Base-by-base conservation (phyloP, 2,888 invertebrate genomes). In the Neuroscelio doddi region DNA sequence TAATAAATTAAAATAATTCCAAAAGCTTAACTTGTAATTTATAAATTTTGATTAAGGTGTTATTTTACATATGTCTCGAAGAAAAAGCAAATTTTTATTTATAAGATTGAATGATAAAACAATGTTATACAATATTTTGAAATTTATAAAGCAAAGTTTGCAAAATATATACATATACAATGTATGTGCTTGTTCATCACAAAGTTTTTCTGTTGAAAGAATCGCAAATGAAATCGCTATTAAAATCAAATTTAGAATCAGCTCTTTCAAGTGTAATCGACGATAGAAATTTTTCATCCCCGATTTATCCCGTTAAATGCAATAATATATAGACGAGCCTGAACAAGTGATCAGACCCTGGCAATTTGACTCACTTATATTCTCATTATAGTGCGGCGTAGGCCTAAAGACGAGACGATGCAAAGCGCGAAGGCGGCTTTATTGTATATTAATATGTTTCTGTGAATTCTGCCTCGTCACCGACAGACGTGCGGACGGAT, bases 361-460 rank as follows among this genome's bases (percentile, higher is more conserved):
- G 59, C 45, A 69, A 71, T 69, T 69, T 65, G 64, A 66, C 57
- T 69, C 69, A 63, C 65, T 71, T 71, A 71, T 66, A 71, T 68
- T 71, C 67, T 70, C 64, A 64, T 71, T 67, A 66, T 29, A 41
- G 24, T 30, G 38, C 12, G n/a, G 49, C 41, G 58, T 59, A 41
- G 44, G 50, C 46, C 38, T 41, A 26, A 51, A 57, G 66, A 63
- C 57, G 64, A 55, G 51, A 61, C 58, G 63, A 68, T 56, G 62
- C 63, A 68, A 57, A 65, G 62, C 69, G 71, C 75, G 68, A 75
- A 74, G 72, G 67, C 68, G 66, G 49, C 74, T 77, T 79, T 79
- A 79, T 80, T 79, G 77, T 72, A 77, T 77, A 79, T 80, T 79
- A 80, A 80, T 80, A 78, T 74, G 77, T 80, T 80, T 77, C 79